Evolutionary conservation across 2,888 invertebrate genomes (phyloP), one percentile per base, ranked within the genome.

Genomic region (Limnephilus lunatus): DNA sequence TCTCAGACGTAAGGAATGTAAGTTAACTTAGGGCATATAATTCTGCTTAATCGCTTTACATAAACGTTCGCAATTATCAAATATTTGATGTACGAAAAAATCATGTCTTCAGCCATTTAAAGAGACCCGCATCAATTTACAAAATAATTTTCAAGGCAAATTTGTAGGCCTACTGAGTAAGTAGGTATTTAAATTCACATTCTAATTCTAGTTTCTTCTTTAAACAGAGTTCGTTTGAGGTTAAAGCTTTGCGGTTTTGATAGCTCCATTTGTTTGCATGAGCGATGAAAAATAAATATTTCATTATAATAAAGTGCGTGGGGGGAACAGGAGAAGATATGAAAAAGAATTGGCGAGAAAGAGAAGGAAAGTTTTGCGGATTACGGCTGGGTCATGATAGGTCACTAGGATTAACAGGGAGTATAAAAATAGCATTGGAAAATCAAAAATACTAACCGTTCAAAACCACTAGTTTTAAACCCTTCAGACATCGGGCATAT

Each of bases 251-350:
- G 81, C 25, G 80, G 81, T 89, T 86, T 68, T 81, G 88, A 35
- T 81, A 80, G 68, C 39, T 89, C n/a, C 88, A 35, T 68, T 88
- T 91, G 91, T 82, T 91, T 91, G 44, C 86, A 48, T n/a, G 82
- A 35, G 39, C 82, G 88, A 91, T 88, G 91, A 91, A 91, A 91
- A 91, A 91, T 91, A 91, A 88, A 91, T 91, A 91, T 91, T 88
- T 48, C 88, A 81, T 88, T 91, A 48, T 91, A 91, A 91, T 91
- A 48, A 88, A 91, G 88, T 88, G 88, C 81, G 88, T 89, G 88
- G 88, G 32, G 25, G 88, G 39, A 35, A n/a, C 30, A 30, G 44
- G 25, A 44, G 48, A 25, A 44, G 35, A 39, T 11, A 30, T 14
- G 81, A 80, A 35, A 19, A 68, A 32, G 68, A 53, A 35, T n/a